phyloP scores from a whole-genome alignment of 2,797 vertebrate species.

The Jordanella pulchra region DNA sequence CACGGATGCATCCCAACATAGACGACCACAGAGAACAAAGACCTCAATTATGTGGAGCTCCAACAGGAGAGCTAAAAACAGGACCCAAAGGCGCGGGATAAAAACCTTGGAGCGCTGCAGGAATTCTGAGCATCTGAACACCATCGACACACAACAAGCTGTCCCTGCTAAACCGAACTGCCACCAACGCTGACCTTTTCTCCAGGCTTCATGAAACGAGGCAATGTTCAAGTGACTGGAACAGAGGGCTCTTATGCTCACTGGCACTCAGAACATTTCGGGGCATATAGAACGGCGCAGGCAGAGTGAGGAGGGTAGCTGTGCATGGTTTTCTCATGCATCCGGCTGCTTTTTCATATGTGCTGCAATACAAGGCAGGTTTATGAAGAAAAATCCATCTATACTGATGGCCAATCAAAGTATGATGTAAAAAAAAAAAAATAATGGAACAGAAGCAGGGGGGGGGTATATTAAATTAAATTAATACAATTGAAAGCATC shows the following conservation, averaged over 20 bases:
- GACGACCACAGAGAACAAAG: constrained; percentile 72
- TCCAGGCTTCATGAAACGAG: constrained; percentile 61
- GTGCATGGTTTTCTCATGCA: constrained; percentile 51
- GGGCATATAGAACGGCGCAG: constrained; percentile 47
- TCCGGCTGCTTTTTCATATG: constrained; percentile 34
- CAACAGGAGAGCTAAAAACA: constrained; percentile 75
- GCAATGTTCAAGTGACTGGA: constrained; percentile 69
- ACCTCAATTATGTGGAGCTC: constrained; percentile 74
- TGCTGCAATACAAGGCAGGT: neutral
- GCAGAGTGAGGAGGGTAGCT: constrained; percentile 20
- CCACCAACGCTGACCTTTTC: constrained; percentile 61
- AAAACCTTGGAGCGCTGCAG: constrained; percentile 65
- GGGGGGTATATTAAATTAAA: neutral
- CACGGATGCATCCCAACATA: constrained; percentile 46
- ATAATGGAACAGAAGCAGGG: neutral
- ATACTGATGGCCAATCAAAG: neutral
- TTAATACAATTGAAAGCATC: neutral
- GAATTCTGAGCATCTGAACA: constrained; percentile 70
- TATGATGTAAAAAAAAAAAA: neutral
- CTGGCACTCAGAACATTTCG: constrained; percentile 48
- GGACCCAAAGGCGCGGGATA: constrained; percentile 64
- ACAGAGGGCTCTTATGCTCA: constrained; percentile 69
- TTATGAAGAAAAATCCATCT: neutral
- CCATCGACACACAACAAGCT: constrained; percentile 62
- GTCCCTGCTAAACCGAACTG: constrained; percentile 57